Evolutionary conservation across 2,888 invertebrate genomes (phyloP).

Genomic region (Parthenolecanium corni): DNA sequence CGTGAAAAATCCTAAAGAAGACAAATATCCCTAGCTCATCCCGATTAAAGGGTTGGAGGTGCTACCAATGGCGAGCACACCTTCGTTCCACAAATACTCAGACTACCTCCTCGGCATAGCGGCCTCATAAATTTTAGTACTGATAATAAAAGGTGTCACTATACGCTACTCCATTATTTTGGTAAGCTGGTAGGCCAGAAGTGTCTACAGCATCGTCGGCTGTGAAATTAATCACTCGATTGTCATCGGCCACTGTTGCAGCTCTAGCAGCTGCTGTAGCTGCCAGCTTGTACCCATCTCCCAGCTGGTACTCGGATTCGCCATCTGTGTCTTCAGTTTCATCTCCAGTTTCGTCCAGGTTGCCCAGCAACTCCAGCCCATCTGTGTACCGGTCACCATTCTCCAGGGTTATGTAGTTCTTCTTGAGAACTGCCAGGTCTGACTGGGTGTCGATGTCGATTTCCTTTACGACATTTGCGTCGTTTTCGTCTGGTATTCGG

Average conservation of each 20-base stretch:
- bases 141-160: conserved; percentile 16
- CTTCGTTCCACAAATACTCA: too few relatives aligned
- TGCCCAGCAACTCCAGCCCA: not conserved
- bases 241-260: not conserved
- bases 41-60: too few relatives aligned
- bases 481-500: conserved; percentile 17
- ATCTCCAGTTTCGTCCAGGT: conserved; percentile 2
- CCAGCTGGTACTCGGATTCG: not conserved
- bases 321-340: not conserved
- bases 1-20: too few relatives aligned
- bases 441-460: conserved; percentile 12
- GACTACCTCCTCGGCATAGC: too few relatives aligned
- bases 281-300: conserved; percentile 8
- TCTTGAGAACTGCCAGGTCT: conserved; percentile 1
- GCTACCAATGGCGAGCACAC: too few relatives aligned
- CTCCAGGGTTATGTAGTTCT: not conserved
- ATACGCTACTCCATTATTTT: conserved; percentile 1
- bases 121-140: not conserved
- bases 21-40: too few relatives aligned
- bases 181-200: not conserved
- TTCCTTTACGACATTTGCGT: not conserved
- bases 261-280: conserved; percentile 12
- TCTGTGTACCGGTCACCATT: not conserved
- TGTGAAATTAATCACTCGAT: not conserved
- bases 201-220: not conserved